A percentile compares a stretch with the other conserved stretches of the same genome.
Conservation (phyloP, 2,113 vertebrate species). For the crab-eating macaque (Macaca fascicularis) region T2T-MFA8v1.1 NC_088384.1:102074501-102075000, state of each 20-base stretch:
- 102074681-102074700: background rate
- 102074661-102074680: constrained; percentile 42
- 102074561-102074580: background rate
- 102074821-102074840: constrained; percentile 52
- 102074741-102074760: constrained; percentile 29
- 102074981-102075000: background rate
- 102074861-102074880: background rate
- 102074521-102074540: background rate
- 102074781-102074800: background rate
- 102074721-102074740: constrained; percentile 44
- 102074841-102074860: constrained; percentile 15
- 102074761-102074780: constrained; percentile 11
- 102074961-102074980: background rate
- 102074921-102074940: background rate
- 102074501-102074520: background rate
- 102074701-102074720: constrained; percentile 43
- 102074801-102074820: background rate
- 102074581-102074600: background rate
- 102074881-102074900: background rate
- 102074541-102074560: background rate
- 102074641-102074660: constrained; percentile 4
- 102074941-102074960: background rate
- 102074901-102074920: background rate
- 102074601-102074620: background rate
- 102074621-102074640: background rate